These are phyloP conservation scores for Columba janthina DNA, from an alignment of 2,113 vertebrate genomes.

Conservation along the genomic window DNA sequence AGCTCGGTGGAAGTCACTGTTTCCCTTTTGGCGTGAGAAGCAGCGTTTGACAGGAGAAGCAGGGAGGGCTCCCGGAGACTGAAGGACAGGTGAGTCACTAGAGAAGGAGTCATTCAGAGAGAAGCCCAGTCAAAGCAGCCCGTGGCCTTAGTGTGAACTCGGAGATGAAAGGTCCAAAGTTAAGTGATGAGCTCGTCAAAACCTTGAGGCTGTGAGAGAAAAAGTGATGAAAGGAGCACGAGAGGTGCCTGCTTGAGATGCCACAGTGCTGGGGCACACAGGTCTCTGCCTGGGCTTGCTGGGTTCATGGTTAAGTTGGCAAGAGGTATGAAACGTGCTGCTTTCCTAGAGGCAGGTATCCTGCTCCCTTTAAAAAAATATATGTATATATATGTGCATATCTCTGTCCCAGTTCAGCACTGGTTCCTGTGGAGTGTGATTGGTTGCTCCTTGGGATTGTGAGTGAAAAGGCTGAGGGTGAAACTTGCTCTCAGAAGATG, in stretches of 20 bases:
- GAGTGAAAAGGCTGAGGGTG: not conserved
- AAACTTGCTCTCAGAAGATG: not conserved
- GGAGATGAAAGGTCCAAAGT: conserved; percentile 55
- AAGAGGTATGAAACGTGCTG: not conserved
- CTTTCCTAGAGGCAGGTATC: conserved; percentile 2
- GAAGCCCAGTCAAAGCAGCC: conserved; percentile 75
- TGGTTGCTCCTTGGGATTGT: not conserved
- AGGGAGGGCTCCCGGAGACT: conserved; percentile 57
- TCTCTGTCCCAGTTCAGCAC: not conserved
- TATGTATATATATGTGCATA: too few species aligned
- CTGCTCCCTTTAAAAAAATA: not conserved
- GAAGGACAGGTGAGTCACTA: conserved; percentile 74
- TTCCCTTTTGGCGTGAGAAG: not conserved
- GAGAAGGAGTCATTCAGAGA: conserved; percentile 75
- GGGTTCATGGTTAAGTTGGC: not conserved
- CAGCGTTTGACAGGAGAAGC: not conserved
- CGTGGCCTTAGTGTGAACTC: conserved; percentile 71
- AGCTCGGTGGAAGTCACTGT: not conserved
- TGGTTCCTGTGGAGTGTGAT: not conserved
- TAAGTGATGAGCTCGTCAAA: conserved; percentile 60
- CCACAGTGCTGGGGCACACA: conserved; percentile 29
- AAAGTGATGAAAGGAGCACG: not conserved
- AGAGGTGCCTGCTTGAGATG: conserved; percentile 47
- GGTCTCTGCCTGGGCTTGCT: conserved; percentile 32
- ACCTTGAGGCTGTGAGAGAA: conserved; percentile 48